phyloP scores from a whole-genome alignment of 23 tunicate genomes.

The Halocynthia roretzi region DNA sequence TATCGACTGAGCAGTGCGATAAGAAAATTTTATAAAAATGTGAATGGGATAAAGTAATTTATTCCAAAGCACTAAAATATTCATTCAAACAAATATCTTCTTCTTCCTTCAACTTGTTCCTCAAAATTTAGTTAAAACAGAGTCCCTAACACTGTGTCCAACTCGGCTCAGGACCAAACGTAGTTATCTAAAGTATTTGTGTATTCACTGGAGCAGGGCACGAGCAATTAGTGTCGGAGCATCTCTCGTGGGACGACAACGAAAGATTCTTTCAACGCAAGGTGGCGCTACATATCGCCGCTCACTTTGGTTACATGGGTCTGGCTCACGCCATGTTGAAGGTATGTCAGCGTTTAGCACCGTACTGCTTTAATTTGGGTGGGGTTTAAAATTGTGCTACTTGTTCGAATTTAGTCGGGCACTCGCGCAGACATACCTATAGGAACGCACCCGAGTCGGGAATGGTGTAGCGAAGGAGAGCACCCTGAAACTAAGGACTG shows the following conservation, averaged over 20 bases:
- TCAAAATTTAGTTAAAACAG: too few relatives aligned
- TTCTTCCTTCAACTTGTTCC: too few relatives aligned
- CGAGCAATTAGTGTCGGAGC: constrained; percentile 48
- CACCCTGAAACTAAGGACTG: constrained; percentile 63
- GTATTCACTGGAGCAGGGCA: constrained; percentile 34
- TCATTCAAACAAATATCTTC: background rate
- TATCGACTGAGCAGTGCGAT: too few relatives aligned
- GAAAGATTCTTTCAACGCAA: constrained; percentile 66
- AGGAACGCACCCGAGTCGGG: constrained; percentile 67
- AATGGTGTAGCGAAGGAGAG: constrained; percentile 86
- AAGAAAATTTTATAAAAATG: too few relatives aligned
- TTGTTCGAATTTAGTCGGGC: constrained; percentile 38
- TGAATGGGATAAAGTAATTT: too few relatives aligned
- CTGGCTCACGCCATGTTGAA: constrained; percentile 73
- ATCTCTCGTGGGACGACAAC: constrained; percentile 58
- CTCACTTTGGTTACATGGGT: constrained; percentile 64
- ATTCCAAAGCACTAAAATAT: too few relatives aligned
- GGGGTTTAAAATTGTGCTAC: background rate
- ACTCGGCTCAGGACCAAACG: too few relatives aligned
- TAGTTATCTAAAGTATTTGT: background rate
- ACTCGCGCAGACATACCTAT: constrained; percentile 77
- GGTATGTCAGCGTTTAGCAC: constrained; percentile 8
- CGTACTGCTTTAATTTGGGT: background rate
- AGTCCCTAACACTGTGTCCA: too few relatives aligned
- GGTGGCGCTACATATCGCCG: constrained; percentile 69